Base-by-base conservation (phyloP, 2,888 invertebrate species). In the Matsumyia berberina region DNA sequence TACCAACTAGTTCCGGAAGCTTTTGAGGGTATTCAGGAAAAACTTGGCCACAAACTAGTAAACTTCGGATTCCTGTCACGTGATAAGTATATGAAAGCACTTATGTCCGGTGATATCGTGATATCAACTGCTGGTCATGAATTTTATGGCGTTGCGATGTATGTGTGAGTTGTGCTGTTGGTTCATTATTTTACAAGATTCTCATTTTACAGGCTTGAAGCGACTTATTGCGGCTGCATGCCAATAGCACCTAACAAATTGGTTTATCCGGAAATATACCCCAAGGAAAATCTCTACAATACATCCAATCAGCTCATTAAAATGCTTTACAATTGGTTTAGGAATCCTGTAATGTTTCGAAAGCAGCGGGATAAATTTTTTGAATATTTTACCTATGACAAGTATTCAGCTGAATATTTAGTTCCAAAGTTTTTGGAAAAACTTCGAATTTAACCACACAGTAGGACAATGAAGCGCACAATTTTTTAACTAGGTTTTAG, bases 101-200 rank as follows among this genome's bases (percentile, higher is more conserved):
- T 96, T 62, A 87, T 90, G 11, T 88, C 91, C 0, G 93, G 94
- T 12, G 94, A 96, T 90, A 93, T 96, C 49, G 95, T 94, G 3
- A 93, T 96, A 31, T 96, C 96, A 0, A 96, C 96, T 5, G 95
- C 96, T 0, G 92, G 93, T 24, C 96, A 96, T 90, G 96, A 96
- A 90, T 96, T 96, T 90, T 96, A 95, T 90, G 96, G 96, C 35
- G 95, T 95, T 19, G 93, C 95, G 19, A 94, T 96, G 95, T 94
- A 92, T 92, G 67, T 62, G 42, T 9, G 31, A 35, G 31, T 73
- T 73, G 55, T 86, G 15, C 79, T 53, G 37, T 39, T 44, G 12
- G 64, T 35, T 39, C 6, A 42, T 77, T 51, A 29, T 15, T 55
- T 1, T 53, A n/a, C 9, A 4, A 33, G 24, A 58, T 6, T 39